Conservation (phyloP, 2,797 vertebrate genomes). For the Aratinga solstitialis region DNA sequence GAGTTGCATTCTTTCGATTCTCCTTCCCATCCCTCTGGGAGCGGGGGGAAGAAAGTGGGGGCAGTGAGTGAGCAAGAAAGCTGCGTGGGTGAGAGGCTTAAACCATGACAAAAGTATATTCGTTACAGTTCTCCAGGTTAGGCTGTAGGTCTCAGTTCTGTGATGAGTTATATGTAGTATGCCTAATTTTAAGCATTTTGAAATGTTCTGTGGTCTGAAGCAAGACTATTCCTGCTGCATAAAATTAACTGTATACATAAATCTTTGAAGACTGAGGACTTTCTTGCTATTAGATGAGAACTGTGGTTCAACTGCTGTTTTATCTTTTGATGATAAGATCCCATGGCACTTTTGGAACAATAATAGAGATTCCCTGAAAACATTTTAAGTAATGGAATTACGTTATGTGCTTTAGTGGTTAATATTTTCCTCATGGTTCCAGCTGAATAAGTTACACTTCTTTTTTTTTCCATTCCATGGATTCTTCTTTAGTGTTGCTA, state of each 20-base stretch:
- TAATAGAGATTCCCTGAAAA: not conserved
- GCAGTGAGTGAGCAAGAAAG: no score
- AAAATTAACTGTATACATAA: not conserved
- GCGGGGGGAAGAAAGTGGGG: no score
- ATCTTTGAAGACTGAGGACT: not conserved
- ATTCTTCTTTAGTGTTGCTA: not conserved
- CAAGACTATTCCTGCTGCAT: not conserved
- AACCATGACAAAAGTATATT: not conserved
- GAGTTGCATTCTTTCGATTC: no score
- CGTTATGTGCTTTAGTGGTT: not conserved
- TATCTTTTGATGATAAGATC: conserved; percentile 10
- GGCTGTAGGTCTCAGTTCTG: not conserved
- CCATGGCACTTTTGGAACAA: not conserved
- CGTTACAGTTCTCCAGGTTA: not conserved
- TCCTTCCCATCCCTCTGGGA: no score
- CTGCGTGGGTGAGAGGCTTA: no score
- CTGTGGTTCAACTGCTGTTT: not conserved
- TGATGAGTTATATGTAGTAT: not conserved
- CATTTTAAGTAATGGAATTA: not conserved
- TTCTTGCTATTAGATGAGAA: not conserved
- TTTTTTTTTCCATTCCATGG: not conserved
- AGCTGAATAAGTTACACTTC: not conserved
- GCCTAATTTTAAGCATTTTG: not conserved
- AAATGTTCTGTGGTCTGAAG: not conserved
- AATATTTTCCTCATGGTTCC: conserved; percentile 2